Evolutionary conservation across 2,113 vertebrate species (phyloP).

Genomic region (Cololabis saira): DNA sequence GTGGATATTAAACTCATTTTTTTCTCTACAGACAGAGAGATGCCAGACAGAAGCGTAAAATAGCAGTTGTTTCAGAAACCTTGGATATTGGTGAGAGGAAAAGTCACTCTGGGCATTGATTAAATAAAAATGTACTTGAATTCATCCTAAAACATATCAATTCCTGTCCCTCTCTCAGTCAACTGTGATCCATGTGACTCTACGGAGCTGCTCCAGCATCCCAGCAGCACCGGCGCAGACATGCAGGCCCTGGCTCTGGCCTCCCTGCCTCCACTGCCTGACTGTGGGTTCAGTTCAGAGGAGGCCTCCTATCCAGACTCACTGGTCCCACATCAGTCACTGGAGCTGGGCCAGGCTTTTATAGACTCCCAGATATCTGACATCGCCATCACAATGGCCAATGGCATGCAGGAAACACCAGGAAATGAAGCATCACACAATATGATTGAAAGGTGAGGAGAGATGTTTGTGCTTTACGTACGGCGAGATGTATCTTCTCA

Average conservation of each 20-base stretch:
- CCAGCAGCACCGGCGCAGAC: constrained; percentile 31
- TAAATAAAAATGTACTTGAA: background rate
- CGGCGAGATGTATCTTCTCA: background rate
- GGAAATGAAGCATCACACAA: constrained; percentile 52
- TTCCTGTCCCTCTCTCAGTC: constrained; percentile 44
- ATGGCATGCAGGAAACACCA: constrained; percentile 52
- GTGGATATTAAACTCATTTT: background rate
- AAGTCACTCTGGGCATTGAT: background rate
- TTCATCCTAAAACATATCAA: background rate
- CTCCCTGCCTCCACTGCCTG: constrained; percentile 56
- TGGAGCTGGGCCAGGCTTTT: constrained; percentile 69
- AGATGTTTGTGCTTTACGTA: background rate
- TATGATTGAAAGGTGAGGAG: constrained; percentile 74
- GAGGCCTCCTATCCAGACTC: constrained; percentile 59
- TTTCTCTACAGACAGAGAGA: constrained; percentile 78
- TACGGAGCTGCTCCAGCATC: constrained; percentile 61
- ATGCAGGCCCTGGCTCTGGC: constrained; percentile 69
- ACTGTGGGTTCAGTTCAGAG: constrained; percentile 70
- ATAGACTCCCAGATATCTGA: constrained; percentile 71
- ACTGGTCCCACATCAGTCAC: constrained; percentile 55
- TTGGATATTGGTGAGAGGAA: constrained; percentile 74
- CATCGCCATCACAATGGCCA: constrained; percentile 56
- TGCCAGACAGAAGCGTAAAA: constrained; percentile 80
- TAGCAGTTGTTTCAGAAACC: constrained; percentile 51
- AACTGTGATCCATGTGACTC: constrained; percentile 80